Evolutionary conservation across 2,888 invertebrate species (phyloP).

Genomic region (Euphydryas editha): DNA sequence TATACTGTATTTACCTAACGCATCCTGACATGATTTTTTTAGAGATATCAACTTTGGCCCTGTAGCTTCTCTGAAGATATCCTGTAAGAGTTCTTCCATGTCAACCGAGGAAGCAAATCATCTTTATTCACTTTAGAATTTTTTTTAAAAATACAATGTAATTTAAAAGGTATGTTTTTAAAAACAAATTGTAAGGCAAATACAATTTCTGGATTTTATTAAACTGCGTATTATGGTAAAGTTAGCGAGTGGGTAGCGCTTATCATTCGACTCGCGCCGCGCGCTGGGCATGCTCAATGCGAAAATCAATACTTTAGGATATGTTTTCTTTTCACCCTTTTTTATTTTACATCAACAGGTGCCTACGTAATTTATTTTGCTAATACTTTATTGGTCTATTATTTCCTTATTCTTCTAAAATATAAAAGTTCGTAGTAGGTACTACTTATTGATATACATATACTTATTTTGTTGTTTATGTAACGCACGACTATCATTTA

Average conservation of each 20-base stretch:
- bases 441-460: too few relatives aligned
- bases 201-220: background rate
- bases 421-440: background rate
- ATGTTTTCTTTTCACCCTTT: conserved; percentile 41
- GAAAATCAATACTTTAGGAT: conserved; percentile 69
- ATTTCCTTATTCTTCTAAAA: background rate
- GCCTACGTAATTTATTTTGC: conserved; percentile 23
- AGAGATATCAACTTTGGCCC: conserved; percentile 90
- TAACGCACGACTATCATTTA: too few relatives aligned
- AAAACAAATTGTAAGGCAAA: background rate
- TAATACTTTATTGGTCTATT: background rate
- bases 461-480: too few relatives aligned
- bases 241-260: conserved; percentile 65
- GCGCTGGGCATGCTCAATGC: conserved; percentile 70
- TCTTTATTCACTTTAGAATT: conserved; percentile 28
- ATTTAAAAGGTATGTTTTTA: background rate
- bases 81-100: conserved; percentile 95
- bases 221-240: conserved; percentile 41
- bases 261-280: conserved; percentile 54
- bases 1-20: conserved; percentile 87
- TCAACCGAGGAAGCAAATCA: conserved; percentile 48
- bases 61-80: conserved; percentile 92
- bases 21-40: conserved; percentile 93
- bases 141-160: background rate
- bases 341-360: conserved; percentile 65